Evolutionary conservation across 2,113 vertebrate genomes (phyloP).

Genomic region (Hystrix brachyura): DNA sequence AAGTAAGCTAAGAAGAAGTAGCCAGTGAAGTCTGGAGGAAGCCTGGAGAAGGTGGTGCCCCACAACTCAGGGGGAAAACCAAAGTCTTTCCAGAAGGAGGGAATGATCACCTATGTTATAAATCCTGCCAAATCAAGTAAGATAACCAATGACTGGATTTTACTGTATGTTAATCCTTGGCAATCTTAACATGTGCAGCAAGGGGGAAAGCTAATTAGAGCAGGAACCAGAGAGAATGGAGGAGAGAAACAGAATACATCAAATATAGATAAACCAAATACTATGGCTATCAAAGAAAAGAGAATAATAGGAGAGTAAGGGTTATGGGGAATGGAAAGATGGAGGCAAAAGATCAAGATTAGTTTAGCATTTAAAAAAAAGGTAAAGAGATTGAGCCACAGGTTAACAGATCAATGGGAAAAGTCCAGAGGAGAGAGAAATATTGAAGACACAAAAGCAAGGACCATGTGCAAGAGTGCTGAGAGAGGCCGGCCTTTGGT

Average conservation of each 20-base stretch:
- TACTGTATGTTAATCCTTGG: background rate
- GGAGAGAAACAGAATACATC: background rate
- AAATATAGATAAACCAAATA: background rate
- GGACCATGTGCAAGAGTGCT: background rate
- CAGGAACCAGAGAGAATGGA: background rate
- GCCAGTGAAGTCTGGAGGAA: background rate
- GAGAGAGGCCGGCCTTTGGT: background rate
- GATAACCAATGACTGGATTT: background rate
- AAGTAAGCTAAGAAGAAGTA: background rate
- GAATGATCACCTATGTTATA: background rate
- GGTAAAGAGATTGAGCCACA: background rate
- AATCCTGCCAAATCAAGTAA: background rate
- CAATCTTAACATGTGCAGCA: background rate
- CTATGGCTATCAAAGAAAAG: background rate
- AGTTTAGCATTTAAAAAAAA: background rate
- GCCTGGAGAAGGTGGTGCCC: background rate
- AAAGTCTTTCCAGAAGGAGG: background rate
- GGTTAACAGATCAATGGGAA: background rate
- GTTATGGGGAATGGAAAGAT: background rate
- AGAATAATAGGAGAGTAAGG: background rate
- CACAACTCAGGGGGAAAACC: background rate
- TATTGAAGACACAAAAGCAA: accelerated
- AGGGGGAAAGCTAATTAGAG: background rate
- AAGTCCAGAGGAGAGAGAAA: background rate
- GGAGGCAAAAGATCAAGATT: background rate